A percentile compares a stretch with the other conserved stretches of the same genome.
phyloP scores from a whole-genome alignment of 2,113 vertebrate species.

The Coreoperca whiteheadi region DNA sequence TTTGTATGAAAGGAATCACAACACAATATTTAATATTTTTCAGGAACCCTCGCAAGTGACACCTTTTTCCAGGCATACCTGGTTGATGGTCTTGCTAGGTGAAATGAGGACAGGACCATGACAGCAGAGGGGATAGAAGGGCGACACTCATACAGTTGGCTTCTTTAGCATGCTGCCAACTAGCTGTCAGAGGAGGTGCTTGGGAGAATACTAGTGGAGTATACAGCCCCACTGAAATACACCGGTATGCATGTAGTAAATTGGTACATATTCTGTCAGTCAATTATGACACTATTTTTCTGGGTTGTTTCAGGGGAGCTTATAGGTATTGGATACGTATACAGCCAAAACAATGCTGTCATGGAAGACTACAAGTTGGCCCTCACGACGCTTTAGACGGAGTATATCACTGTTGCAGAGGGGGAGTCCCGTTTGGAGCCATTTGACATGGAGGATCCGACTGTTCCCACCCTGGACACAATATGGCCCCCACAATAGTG shows the following conservation, averaged over 20 bases:
- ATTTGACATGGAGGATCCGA: not conserved
- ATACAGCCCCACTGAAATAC: not conserved
- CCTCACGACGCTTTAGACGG: not conserved
- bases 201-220: not conserved
- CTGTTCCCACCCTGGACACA: not conserved
- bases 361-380: not conserved
- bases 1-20: not conserved
- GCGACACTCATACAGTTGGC: not conserved
- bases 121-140: not conserved
- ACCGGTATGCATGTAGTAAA: not conserved
- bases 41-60: conserved; percentile 1
- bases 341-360: not conserved
- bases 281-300: no score
- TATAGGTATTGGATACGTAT: not conserved
- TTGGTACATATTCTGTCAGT: not conserved
- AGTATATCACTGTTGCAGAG: not conserved
- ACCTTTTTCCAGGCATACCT: not conserved
- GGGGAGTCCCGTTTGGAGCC: not conserved
- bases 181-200: not conserved
- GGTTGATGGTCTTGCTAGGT: not conserved
- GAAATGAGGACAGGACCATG: not conserved
- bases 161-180: not conserved
- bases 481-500: not conserved
- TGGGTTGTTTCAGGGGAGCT: not conserved
- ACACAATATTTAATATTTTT: not conserved